Conservation (phyloP, 2,797 vertebrate species). For the Leptodactylus fallax region DNA sequence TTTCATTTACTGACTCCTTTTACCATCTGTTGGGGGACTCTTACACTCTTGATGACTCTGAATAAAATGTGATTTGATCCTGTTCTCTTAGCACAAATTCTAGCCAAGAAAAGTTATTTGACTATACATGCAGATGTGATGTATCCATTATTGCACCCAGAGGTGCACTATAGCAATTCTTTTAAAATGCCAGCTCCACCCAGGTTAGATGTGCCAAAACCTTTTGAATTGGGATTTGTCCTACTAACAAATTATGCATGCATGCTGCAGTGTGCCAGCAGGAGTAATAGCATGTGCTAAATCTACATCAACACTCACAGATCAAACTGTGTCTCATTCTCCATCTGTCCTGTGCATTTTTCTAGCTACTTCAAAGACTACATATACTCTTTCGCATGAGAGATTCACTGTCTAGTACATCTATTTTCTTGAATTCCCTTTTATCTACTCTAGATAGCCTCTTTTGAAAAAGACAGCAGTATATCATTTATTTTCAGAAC, state of each 20-base stretch:
- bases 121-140: slow-evolving; percentile 47
- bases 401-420: slow-evolving; percentile 24
- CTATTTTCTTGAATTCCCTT: slow-evolving; percentile 41
- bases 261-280: slow-evolving; percentile 41
- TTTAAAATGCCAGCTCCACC: slow-evolving; percentile 35
- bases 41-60: slow-evolving; percentile 36
- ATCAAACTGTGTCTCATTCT: slow-evolving; percentile 51
- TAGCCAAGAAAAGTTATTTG: slow-evolving; percentile 35
- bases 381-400: slow-evolving; percentile 23
- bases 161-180: slow-evolving; percentile 32
- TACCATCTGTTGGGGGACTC: slow-evolving; percentile 48
- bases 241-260: slow-evolving; percentile 41
- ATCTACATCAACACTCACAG: slow-evolving; percentile 52
- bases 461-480: not conserved
- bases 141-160: slow-evolving; percentile 34
- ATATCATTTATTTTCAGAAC: slow-evolving; percentile 19
- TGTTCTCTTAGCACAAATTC: slow-evolving; percentile 29
- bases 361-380: slow-evolving; percentile 52
- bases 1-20: slow-evolving; percentile 35
- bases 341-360: slow-evolving; percentile 48
- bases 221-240: slow-evolving; percentile 30
- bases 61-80: slow-evolving; percentile 35
- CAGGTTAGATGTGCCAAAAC: slow-evolving; percentile 3
- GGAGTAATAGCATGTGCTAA: slow-evolving; percentile 52
- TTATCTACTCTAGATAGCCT: slow-evolving; percentile 29